Base-by-base conservation (phyloP, 2,797 vertebrate genomes). In the Hydrocynus forskahlii region DNA sequence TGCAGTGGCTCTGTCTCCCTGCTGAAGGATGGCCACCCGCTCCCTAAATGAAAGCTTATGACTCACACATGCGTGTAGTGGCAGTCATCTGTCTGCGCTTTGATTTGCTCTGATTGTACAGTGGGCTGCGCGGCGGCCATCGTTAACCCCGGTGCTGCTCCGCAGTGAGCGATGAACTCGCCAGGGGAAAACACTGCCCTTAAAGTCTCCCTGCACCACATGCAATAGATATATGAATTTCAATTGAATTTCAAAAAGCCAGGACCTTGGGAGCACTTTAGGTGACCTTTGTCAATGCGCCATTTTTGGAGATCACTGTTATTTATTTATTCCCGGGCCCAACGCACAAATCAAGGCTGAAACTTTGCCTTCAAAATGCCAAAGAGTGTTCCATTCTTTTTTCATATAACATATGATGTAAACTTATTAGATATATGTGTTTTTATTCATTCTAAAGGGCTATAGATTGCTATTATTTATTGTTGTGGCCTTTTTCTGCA, bases 1-100 rank as follows among this genome's bases (percentile, higher is more conserved):
- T 10, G 66, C 59, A 13, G 81, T 79, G 25, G 40, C 17, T 40
- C 54, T 72, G 81, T 76, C 77, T 63, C 29, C 0, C n/a, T 7
- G 10, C 82, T 92, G 92, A 94, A 91, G 82, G 90, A 91, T 94
- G 88, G 82, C 55, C 91, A 86, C 89, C 91, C 25, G 83, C 87
- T 92, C 88, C 79, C 85, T 90, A 90, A 93, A 93, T 90, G 85
- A 91, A 91, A 89, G 87, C 89, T 92, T 91, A 79, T 89, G 85
- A 91, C 89, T 91, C 89, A 86, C 84, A 90, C 86, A 87, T 89
- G 80, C 81, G 75, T 89, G 73, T 89, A 85, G 72, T 88, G 89
- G 86, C 82, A 87, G 84, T 88, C 91, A 85, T 91, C 90, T 89
- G 85, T 87, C 87, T 93, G 92, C 45, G 13, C 40, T 69, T 81